Evolutionary conservation across 2,113 vertebrate species (phyloP), one percentile per base, ranked within the genome.

Genomic region (Aegotheles bennettii): DNA sequence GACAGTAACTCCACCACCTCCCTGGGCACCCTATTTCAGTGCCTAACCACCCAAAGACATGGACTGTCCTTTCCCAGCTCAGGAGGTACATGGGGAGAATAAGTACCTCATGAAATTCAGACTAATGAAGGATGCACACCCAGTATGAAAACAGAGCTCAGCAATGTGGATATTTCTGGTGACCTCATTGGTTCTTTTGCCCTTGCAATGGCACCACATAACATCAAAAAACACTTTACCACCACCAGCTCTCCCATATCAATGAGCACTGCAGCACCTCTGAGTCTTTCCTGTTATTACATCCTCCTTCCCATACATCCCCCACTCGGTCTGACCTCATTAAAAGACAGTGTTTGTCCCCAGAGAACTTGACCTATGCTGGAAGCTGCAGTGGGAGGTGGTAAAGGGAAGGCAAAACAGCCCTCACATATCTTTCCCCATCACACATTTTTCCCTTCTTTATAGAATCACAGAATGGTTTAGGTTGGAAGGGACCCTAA

Each of bases 201-300:
- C 60, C 48, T 61, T 38, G 31, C 50, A 48, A 65, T 0, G 6
- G 25, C 35, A 42, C 13, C 26, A 14, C 8, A 8, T 4, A 56
- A 56, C 1, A 0, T 3, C 0, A 1, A 28, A n/a, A 73, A 61
- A 48, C 2, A 31, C 17, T 71, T 63, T 9, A 65, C 7, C 33
- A 59, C 29, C 0, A 0, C 7, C n/a, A 73, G 36, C 21, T 64
- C 11, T 76, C 40, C 43, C 29, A 11, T 0, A 71, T 15, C 35
- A 33, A 6, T 6, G 16, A 71, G 23, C 5, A 45, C 1, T 3
- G 33, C 61, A 85, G 11, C 11, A n/a, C 19, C 65, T 75, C 11
- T 14, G 51, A 63, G 33, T 18, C 19, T 63, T 70, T 54, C 28
- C 11, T 6, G 36, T 26, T 36, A 36, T 12, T 45, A 45, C 14